Percentiles rank a stretch among this genome's conserved stretches.
Evolutionary conservation across 2,888 invertebrate species (phyloP).

Genomic region (Lycaena phlaeas): DNA sequence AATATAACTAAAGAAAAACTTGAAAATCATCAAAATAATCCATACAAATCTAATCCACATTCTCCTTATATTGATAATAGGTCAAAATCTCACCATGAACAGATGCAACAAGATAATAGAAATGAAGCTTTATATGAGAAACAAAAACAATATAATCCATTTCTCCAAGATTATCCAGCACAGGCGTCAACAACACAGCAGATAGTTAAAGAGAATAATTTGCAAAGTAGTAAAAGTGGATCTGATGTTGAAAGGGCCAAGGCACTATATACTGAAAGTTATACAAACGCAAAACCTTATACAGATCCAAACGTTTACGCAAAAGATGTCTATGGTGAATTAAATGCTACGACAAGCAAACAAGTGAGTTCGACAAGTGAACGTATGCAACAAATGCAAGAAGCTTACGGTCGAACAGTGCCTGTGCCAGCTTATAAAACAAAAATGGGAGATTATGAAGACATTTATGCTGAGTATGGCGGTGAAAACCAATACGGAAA

Average conservation of each 20-base stretch:
- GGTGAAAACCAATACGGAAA: conserved; percentile 51
- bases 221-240: conserved; percentile 16
- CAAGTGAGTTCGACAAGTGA: conserved; percentile 28
- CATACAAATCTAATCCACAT: conserved; percentile 61
- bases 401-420: conserved; percentile 82
- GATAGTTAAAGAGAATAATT: conserved; percentile 24
- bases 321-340: conserved; percentile 52
- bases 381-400: conserved; percentile 88
- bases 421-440: conserved; percentile 55
- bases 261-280: conserved; percentile 34
- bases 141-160: conserved; percentile 50
- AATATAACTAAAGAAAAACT: conserved; percentile 53
- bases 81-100: conserved; percentile 42
- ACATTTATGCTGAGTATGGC: conserved; percentile 72
- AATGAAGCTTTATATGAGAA: conserved; percentile 49
- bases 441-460: conserved; percentile 81
- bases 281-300: conserved; percentile 30
- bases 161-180: conserved; percentile 44
- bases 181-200: conserved; percentile 26
- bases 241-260: conserved; percentile 23
- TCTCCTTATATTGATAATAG: conserved; percentile 67
- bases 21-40: conserved; percentile 40
- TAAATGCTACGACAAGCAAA: conserved; percentile 21
- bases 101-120: conserved; percentile 33
- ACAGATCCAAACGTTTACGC: conserved; percentile 35